Evolutionary conservation across 2,797 vertebrate genomes (phyloP).

Genomic region (Poeciliopsis paucimaculata): DNA sequence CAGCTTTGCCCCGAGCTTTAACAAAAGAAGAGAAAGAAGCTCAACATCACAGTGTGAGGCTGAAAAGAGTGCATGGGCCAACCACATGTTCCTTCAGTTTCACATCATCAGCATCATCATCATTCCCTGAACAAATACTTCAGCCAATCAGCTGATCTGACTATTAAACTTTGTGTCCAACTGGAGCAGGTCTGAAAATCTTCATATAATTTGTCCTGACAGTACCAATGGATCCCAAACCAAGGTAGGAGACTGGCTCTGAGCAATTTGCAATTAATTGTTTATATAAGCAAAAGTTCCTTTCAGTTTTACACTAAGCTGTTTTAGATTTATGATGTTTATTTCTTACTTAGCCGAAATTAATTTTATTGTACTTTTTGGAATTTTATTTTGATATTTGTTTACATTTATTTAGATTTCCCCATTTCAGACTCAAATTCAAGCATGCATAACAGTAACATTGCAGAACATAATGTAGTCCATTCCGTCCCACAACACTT

Average conservation of each 20-base stretch:
- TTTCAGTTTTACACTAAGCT: background rate
- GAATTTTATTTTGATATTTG: background rate
- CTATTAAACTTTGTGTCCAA: background rate
- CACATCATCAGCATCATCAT: conserved; percentile 16
- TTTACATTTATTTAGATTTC: background rate
- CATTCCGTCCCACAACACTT: background rate
- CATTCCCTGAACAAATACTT: conserved; percentile 52
- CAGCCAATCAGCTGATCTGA: conserved; percentile 11
- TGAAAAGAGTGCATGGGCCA: background rate
- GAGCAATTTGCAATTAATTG: background rate
- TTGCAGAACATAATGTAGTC: background rate
- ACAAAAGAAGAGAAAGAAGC: background rate
- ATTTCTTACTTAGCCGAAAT: background rate
- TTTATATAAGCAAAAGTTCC: background rate
- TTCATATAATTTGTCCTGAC: conserved; percentile 1
- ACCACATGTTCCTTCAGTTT: conserved; percentile 20
- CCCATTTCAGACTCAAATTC: background rate
- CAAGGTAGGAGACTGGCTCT: conserved; percentile 43
- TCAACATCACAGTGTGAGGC: background rate
- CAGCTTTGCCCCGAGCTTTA: background rate
- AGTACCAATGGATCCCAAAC: conserved; percentile 48
- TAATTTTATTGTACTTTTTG: background rate
- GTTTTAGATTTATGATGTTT: background rate
- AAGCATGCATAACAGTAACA: background rate
- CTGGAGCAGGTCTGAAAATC: background rate